Percentiles rank a stretch among this genome's conserved stretches.
phyloP scores from a whole-genome alignment of 2,888 invertebrate species.

The Harpalus rufipes region DNA sequence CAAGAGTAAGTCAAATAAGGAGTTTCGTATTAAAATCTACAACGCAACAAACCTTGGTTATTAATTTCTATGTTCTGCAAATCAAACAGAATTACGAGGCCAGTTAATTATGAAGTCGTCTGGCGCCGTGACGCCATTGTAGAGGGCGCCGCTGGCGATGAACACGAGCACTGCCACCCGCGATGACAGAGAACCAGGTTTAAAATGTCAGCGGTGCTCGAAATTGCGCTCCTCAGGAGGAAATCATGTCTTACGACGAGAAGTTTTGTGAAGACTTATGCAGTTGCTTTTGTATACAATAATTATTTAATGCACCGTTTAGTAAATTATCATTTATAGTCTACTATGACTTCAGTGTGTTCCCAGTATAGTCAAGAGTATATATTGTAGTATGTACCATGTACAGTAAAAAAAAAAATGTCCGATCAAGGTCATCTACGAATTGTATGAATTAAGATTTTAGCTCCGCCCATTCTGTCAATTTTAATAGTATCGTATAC shows the following conservation, averaged over 20 bases:
- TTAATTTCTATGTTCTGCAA: constrained; percentile 74
- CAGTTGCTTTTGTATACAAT: too few species aligned
- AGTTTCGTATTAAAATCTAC: constrained; percentile 73
- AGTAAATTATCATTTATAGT: too few species aligned
- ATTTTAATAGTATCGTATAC: too few species aligned
- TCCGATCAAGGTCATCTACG: too few species aligned
- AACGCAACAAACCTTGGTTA: constrained; percentile 71
- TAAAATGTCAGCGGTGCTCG: constrained; percentile 51
- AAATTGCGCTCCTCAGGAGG: constrained; percentile 16
- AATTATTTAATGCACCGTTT: too few species aligned
- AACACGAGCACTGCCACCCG: constrained; percentile 12
- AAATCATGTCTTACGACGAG: background rate
- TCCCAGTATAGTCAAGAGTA: too few species aligned
- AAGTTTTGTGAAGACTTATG: background rate
- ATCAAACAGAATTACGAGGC: constrained; percentile 74
- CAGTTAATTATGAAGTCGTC: constrained; percentile 74
- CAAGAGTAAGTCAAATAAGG: constrained; percentile 73
- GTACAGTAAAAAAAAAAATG: too few species aligned
- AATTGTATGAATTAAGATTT: too few species aligned
- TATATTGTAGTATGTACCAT: too few species aligned
- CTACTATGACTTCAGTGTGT: too few species aligned
- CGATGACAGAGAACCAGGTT: background rate
- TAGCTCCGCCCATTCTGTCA: too few species aligned
- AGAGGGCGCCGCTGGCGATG: constrained; percentile 46
- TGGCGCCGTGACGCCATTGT: constrained; percentile 69